Evolutionary conservation across 2,888 invertebrate species (phyloP), one percentile per base, ranked within the genome.

Genomic region (Siphlonurus alternatus): DNA sequence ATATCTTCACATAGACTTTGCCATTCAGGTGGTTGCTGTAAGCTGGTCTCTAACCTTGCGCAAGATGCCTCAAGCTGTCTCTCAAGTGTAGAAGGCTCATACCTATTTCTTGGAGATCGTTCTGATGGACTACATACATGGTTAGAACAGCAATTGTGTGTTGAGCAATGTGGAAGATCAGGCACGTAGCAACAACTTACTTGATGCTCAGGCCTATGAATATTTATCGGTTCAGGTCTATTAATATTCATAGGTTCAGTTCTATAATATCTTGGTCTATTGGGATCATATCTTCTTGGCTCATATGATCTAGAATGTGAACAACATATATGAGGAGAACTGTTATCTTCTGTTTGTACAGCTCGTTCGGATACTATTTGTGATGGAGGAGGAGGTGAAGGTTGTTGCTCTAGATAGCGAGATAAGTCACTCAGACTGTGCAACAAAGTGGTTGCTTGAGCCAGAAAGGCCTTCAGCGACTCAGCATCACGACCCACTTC

Each of bases 361-460:
- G 38, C 38, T 38, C 38, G 38, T 56, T 56, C 56, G 7, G 56
- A 22, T n/a, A n/a, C 10, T 51, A 10, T 51, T 51, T 10, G 53
- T 7, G 22, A 56, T n/a, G 7, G 19, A 7, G 5, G n/a, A 7
- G 5, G 56, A 56, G 56, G 56, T 5, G 20, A 7, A 18, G 56
- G 56, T 20, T n/a, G 56, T 22, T 56, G 56, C n/a, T 56, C 56
- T 7, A 56, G n/a, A n/a, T 10, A 22, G 7, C 56, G 56, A 10
- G 56, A 56, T 56, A 56, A 22, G 20, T 56, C 56, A 56, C 56
- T 56, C 56, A 56, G 22, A 22, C 56, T 56, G 56, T 56, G 56
- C n/a, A 56, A 22, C 7, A 56, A 22, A 22, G n/a, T 22, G 20
- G 56, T 56, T 20, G 56, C 56, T 22, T 56, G 56, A 56, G 22